Percentiles rank a stretch among this genome's conserved stretches.
Conservation (phyloP, 1,140 invertebrate genomes). For the Contarinia nasturtii region DNA sequence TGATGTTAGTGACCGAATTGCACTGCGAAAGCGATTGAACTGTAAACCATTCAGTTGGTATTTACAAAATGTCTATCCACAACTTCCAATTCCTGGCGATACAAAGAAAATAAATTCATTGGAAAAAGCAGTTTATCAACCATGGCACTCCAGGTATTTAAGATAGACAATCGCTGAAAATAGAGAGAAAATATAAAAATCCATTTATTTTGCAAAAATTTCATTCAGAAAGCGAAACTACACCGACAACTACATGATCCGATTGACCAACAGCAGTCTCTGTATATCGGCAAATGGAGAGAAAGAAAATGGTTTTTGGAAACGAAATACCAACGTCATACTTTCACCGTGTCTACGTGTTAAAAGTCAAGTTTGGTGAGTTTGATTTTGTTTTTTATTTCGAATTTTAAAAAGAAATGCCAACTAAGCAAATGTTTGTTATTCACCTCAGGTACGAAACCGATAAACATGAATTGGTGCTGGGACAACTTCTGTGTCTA, state of each 20-base stretch:
- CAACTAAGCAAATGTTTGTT: too few species aligned
- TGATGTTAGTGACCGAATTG: constrained; percentile 54
- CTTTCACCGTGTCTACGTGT: constrained; percentile 45
- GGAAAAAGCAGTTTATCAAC: constrained; percentile 46
- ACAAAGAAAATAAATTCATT: constrained; percentile 24
- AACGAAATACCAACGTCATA: constrained; percentile 47
- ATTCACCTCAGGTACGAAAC: constrained; percentile 67
- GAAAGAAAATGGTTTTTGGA: constrained; percentile 46
- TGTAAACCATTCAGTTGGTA: constrained; percentile 92
- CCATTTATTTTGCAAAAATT: background rate
- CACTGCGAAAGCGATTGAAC: constrained; percentile 45
- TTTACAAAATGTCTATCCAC: constrained; percentile 77
- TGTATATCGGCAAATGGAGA: constrained; percentile 49
- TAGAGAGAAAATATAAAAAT: background rate
- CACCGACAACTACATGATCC: constrained; percentile 49
- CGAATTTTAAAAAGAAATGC: background rate
- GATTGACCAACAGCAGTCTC: constrained; percentile 43
- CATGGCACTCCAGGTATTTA: constrained; percentile 48
- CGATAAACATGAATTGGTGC: constrained; percentile 61
- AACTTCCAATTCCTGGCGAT: constrained; percentile 47
- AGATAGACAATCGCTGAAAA: background rate
- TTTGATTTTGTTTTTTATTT: constrained; percentile 2
- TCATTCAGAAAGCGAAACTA: constrained; percentile 46
- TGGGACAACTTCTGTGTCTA: constrained; percentile 68
- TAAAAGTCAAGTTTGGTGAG: constrained; percentile 35